Conservation (phyloP, 2,797 vertebrate species). For the Hypotaenidia philippensis region DNA sequence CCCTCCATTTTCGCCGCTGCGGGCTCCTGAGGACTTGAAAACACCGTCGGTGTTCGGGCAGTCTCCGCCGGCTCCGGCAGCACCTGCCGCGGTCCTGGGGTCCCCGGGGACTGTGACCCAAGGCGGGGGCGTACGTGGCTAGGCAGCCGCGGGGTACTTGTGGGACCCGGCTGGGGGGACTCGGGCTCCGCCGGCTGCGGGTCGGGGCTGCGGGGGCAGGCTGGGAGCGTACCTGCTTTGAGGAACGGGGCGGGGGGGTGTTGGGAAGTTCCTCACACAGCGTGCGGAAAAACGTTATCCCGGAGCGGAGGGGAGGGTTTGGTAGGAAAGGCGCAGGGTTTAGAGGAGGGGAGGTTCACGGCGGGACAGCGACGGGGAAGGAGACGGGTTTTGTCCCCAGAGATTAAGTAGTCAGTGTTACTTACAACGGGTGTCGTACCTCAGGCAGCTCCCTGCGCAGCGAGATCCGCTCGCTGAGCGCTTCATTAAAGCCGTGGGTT, state of each 20-base stretch:
- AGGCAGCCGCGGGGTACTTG: neutral
- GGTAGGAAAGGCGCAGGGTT: neutral
- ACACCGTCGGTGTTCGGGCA: neutral
- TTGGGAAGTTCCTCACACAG: fast-evolving
- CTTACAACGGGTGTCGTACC: conserved; percentile 87
- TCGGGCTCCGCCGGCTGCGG: neutral
- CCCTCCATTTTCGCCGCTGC: neutral
- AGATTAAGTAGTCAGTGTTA: conserved; percentile 48
- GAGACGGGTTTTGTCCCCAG: neutral
- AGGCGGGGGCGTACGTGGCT: neutral
- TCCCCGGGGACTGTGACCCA: neutral
- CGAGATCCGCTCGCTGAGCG: conserved; percentile 77
- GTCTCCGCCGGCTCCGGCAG: neutral
- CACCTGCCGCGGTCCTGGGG: neutral
- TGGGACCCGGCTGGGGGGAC: neutral
- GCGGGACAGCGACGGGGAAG: neutral
- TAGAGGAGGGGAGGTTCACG: neutral
- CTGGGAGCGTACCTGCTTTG: neutral
- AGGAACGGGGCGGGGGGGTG: neutral
- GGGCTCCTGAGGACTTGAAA: neutral
- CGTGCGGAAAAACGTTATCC: neutral
- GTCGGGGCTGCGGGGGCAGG: neutral
- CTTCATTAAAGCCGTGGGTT: conserved; percentile 69
- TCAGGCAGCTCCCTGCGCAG: conserved; percentile 84
- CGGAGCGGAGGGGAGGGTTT: neutral